Base-by-base conservation (phyloP, 2,888 invertebrate genomes). In the Xanthia icteritia region DNA sequence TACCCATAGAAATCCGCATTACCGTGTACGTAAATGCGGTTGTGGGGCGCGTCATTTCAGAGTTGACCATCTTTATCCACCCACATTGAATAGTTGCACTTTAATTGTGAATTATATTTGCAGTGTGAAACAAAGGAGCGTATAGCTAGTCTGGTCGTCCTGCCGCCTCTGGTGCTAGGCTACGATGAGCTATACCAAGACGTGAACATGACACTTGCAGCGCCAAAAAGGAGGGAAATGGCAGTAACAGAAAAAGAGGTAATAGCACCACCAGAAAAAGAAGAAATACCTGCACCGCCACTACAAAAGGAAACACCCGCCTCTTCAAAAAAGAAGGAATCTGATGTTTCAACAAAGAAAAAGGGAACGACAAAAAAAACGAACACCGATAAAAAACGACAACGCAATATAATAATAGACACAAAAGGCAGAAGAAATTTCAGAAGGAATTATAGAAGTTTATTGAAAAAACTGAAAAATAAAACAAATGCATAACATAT, bases 151-250 rank as follows among this genome's bases (percentile, higher is more conserved):
- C 88, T 96, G 0, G 90, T 96, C 9, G 92, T 96, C 1, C 85
- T 96, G 4, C 95, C 96, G 0, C 96, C 95, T 0, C 83, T 95
- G 2, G 91, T 95, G 1, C 69, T 96, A 11, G 95, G 95, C 0
- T 95, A 95, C 76, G 94, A 95, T 31, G 96, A 96, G 42, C 82
- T 95, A 0, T 92, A 93, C 58, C 85, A 89, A 1, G 89, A 90
- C 23, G 5, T 45, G 45, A 15, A 15, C 15, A 13, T 45, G 45
- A 45, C 0, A 15, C 45, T 5, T 45, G 45, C 45, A 15, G 2
- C 42, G 0, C n/a, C 31, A 48, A 48, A 51, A 61, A 42, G 11
- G 1, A 60, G 27, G 9, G 4, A 27, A 77, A 45, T 20, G 0
- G 2, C 45, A 23, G 36, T n/a, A 17, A 20, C 75, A 54, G 9